Percentiles rank a stretch among this genome's conserved stretches.
Evolutionary conservation across 2,888 invertebrate genomes (phyloP).

Genomic region (Gastracanthus pulcherrimus): DNA sequence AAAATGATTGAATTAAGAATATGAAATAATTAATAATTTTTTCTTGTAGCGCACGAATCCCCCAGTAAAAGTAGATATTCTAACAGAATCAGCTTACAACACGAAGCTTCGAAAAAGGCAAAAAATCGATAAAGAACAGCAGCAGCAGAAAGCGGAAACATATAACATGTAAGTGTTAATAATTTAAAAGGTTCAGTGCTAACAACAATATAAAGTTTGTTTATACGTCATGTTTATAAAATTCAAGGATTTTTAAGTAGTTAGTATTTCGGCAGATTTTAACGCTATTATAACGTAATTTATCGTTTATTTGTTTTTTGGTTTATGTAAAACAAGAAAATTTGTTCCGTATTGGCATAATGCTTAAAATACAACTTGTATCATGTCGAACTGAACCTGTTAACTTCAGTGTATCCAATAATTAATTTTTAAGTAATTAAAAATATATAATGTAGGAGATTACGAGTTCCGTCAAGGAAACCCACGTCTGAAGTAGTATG

Average conservation of each 20-base stretch:
- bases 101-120: not conserved
- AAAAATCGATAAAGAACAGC: not conserved
- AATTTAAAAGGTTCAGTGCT: not conserved
- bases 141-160: not conserved
- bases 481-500: not conserved
- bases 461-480: not conserved
- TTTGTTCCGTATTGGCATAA: too few relatives aligned
- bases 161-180: not conserved
- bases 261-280: too few relatives aligned
- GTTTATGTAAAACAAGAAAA: too few relatives aligned
- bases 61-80: not conserved
- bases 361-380: too few relatives aligned
- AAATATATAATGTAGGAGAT: constrained; percentile 5
- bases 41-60: not conserved
- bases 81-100: constrained; percentile 1
- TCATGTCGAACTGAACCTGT: too few relatives aligned
- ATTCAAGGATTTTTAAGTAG: too few relatives aligned
- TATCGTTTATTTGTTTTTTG: too few relatives aligned
- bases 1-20: not conserved
- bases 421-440: too few relatives aligned
- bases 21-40: not conserved
- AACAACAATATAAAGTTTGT: not conserved
- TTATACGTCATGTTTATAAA: not conserved
- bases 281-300: too few relatives aligned
- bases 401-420: too few relatives aligned